Evolutionary conservation across 2,888 invertebrate species (phyloP).

Genomic region (Dryobota labecula): DNA sequence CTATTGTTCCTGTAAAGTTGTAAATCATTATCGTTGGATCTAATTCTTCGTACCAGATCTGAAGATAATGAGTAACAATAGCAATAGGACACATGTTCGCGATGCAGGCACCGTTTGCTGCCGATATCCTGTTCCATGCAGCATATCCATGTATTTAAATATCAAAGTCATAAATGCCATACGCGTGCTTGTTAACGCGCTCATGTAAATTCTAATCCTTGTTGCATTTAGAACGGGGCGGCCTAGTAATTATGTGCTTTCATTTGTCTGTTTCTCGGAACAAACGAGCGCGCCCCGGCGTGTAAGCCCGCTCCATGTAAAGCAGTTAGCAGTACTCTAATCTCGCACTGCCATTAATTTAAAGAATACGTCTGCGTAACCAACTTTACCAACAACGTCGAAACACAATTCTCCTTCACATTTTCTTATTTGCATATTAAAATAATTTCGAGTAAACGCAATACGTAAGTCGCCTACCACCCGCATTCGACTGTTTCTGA

Average conservation of each 20-base stretch:
- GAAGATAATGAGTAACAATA: conserved; percentile 57
- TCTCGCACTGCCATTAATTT: conserved; percentile 89
- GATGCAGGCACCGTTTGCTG: conserved; percentile 29
- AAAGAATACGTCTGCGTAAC: conserved; percentile 90
- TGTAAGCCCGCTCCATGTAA: conserved; percentile 88
- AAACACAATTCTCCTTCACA: conserved; percentile 89
- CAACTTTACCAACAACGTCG: conserved; percentile 87
- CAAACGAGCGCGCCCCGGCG: conserved; percentile 85
- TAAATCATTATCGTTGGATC: conserved; percentile 62
- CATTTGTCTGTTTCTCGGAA: conserved; percentile 89
- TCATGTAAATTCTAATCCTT: conserved; percentile 90
- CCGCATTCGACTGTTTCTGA: conserved; percentile 70
- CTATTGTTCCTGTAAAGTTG: conserved; percentile 56
- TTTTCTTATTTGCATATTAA: conserved; percentile 91
- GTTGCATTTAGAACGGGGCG: conserved; percentile 89
- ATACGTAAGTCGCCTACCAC: conserved; percentile 87
- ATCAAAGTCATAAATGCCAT: conserved; percentile 88
- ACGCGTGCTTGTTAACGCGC: conserved; percentile 88
- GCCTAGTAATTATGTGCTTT: conserved; percentile 91
- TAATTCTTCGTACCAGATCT: conserved; percentile 52
- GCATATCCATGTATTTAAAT: conserved; percentile 77
- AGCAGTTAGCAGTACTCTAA: conserved; percentile 90
- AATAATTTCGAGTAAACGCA: conserved; percentile 90
- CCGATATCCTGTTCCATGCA: conserved; percentile 67
- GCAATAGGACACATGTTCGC: conserved; percentile 46